Evolutionary conservation across 2,888 invertebrate species (phyloP).

Genomic region (Microplitis manilae): DNA sequence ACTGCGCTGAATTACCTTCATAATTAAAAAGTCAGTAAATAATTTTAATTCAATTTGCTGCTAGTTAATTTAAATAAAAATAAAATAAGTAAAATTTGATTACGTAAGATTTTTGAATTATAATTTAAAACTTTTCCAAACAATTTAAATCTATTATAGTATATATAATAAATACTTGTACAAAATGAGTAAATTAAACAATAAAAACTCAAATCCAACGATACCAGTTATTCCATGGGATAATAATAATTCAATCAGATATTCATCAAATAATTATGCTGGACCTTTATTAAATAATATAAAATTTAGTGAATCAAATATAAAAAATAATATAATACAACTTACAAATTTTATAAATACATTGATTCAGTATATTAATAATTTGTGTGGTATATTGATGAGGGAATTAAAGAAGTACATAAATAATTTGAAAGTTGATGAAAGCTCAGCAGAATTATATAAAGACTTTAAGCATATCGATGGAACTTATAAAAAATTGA

Average conservation of each 20-base stretch:
- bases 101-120: too few species aligned
- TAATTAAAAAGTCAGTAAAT: too few species aligned
- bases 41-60: too few species aligned
- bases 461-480: not conserved
- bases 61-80: too few species aligned
- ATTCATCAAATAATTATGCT: not conserved
- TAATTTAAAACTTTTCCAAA: not conserved
- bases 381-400: not conserved
- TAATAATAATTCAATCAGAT: not conserved
- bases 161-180: not conserved
- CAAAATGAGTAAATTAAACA: not conserved
- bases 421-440: not conserved
- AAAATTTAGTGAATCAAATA: not conserved
- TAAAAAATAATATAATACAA: not conserved
- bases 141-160: not conserved
- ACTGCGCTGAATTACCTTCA: too few species aligned
- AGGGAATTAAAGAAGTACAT: not conserved
- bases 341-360: not conserved
- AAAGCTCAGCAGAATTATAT: not conserved
- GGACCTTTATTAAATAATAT: not conserved
- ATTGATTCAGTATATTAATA: not conserved
- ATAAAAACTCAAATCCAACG: not conserved
- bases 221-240: not conserved
- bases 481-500: not conserved
- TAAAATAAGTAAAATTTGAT: too few species aligned